Conservation (phyloP, 2,113 vertebrate genomes). For the Odocoileus hemionus region DNA sequence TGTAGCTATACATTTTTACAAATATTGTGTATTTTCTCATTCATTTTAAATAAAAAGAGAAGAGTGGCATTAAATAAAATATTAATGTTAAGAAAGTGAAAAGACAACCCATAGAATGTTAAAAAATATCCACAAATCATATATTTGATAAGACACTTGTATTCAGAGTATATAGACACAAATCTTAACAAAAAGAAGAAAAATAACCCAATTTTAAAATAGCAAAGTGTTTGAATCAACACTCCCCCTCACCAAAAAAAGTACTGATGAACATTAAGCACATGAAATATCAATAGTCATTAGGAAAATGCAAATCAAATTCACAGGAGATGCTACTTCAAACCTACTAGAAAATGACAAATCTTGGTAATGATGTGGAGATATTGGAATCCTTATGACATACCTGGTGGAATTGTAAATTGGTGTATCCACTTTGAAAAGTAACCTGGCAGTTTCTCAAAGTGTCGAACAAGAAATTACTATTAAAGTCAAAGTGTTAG, state of each 20-base stretch:
- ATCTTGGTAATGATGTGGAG: neutral
- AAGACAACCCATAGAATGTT: neutral
- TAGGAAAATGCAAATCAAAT: neutral
- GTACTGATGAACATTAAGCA: neutral
- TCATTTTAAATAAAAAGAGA: neutral
- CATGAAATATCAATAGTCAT: neutral
- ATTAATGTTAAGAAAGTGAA: neutral
- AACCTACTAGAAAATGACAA: neutral
- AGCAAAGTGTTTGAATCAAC: neutral
- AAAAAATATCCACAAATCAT: neutral
- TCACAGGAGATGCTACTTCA: neutral
- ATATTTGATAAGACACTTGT: neutral
- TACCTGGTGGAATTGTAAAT: neutral
- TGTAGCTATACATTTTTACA: neutral
- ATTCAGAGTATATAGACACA: neutral
- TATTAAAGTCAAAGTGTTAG: neutral
- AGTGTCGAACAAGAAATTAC: neutral
- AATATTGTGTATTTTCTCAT: neutral
- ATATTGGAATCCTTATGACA: neutral
- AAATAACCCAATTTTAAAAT: neutral
- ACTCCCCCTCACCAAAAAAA: neutral
- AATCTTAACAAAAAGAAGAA: neutral
- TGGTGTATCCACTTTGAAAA: neutral
- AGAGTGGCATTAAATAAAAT: neutral
- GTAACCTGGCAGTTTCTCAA: neutral